phyloP scores from a whole-genome alignment of 2,888 invertebrate species.

The Diaprepes abbreviatus region DNA sequence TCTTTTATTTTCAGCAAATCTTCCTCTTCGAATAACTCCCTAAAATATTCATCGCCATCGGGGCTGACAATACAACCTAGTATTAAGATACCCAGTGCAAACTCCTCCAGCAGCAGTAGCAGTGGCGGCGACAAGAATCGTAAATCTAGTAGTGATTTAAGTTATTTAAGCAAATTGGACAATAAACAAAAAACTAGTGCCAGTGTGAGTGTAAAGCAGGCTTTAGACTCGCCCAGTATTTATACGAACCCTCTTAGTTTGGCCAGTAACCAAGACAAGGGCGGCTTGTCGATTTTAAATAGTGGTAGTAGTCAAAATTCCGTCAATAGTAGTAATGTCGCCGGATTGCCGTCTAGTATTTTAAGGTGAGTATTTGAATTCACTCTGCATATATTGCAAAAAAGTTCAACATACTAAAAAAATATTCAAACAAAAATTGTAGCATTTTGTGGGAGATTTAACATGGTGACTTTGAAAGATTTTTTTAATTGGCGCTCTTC shows the following conservation, averaged over 20 bases:
- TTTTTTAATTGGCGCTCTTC: no score
- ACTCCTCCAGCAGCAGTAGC: conserved; percentile 54
- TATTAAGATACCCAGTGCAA: conserved; percentile 33
- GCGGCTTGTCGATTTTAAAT: conserved; percentile 46
- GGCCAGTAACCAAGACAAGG: conserved; percentile 62
- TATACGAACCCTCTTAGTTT: conserved; percentile 67
- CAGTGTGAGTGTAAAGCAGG: conserved; percentile 57
- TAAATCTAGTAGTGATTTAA: conserved; percentile 44
- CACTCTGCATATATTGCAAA: no score
- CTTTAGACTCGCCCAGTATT: conserved; percentile 63
- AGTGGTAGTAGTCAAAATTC: conserved; percentile 55
- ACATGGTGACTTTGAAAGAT: no score
- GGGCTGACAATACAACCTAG: conserved; percentile 62
- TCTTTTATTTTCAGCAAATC: conserved; percentile 46
- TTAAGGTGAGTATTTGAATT: conserved; percentile 66
- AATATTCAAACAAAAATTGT: no score
- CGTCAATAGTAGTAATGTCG: conserved; percentile 59
- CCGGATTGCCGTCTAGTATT: conserved; percentile 68
- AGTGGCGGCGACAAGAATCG: conserved; percentile 27
- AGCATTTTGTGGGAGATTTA: no score
- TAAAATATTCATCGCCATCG: conserved; percentile 57
- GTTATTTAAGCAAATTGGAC: conserved; percentile 49
- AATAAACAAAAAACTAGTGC: conserved; percentile 50
- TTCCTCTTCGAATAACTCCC: conserved; percentile 61
- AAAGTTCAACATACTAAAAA: no score